A percentile compares a stretch with the other conserved stretches of the same genome.
Evolutionary conservation across 1,140 invertebrate genomes (phyloP).

Genomic region (Nephotettix cincticeps): DNA sequence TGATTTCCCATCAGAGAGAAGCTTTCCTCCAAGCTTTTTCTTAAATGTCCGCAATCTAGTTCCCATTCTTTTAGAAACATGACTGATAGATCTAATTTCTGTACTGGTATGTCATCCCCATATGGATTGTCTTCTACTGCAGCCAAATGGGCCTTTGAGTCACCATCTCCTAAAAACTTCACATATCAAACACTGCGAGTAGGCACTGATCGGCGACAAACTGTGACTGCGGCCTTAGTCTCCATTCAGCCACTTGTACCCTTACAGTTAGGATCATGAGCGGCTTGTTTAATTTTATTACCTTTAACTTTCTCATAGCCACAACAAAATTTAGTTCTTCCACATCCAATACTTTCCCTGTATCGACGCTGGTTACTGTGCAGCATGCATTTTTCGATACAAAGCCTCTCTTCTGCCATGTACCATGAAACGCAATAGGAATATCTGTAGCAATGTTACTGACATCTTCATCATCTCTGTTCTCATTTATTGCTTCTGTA

Average conservation of each 20-base stretch:
- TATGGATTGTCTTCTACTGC: constrained; percentile 24
- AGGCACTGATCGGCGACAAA: constrained; percentile 34
- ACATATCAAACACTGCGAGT: constrained; percentile 29
- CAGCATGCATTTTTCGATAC: constrained; percentile 22
- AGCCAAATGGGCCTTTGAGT: constrained; percentile 26
- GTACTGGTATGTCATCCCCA: constrained; percentile 7
- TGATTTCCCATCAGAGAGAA: not conserved
- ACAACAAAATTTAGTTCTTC: constrained; percentile 30
- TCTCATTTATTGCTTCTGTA: constrained; percentile 17
- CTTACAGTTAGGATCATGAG: constrained; percentile 35
- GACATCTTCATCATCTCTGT: constrained; percentile 7
- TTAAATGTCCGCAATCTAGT: not conserved
- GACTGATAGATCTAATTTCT: constrained; percentile 32
- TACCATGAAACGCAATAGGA: constrained; percentile 34
- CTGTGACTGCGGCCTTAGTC: constrained; percentile 31
- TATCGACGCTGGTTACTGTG: constrained; percentile 29
- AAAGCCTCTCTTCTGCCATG: constrained; percentile 34
- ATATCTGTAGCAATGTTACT: constrained; percentile 21
- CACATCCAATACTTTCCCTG: constrained; percentile 33
- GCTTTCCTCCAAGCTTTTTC: not conserved
- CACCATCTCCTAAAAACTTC: constrained; percentile 36
- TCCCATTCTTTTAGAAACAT: constrained; percentile 28
- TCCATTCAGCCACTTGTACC: constrained; percentile 39
- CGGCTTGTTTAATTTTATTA: not conserved
- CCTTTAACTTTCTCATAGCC: constrained; percentile 18